Evolutionary conservation across 2,888 invertebrate species (phyloP), one percentile per base, ranked within the genome.

Genomic region (Toxonevra muliebris): DNA sequence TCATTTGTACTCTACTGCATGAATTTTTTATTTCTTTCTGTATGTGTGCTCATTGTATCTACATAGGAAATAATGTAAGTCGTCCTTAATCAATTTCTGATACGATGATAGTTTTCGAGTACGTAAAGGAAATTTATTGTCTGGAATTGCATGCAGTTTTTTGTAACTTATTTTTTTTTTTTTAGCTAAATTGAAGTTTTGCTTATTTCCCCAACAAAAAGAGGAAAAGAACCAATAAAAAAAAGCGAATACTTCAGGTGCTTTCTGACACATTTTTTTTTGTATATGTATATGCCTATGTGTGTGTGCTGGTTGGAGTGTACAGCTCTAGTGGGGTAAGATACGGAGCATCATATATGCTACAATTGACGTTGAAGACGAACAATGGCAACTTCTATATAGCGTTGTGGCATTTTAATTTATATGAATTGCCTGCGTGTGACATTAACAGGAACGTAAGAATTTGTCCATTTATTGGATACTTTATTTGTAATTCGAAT

Each of bases 391-490:
- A 7, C 20, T 45, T 43, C 45, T 59, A 58, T 43, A 58, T 20
- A 12, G n/a, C 17, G 2, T 30, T 17, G 10, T n/a, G 52, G 65
- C n/a, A 58, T 67, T 69, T 65, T 73, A 81, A 81, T 81, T 82
- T 82, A 80, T 82, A 78, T 76, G 77, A 77, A 78, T 77, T 77
- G 79, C 70, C 76, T 80, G 80, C 74, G 76, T 74, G 72, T 79
- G 82, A 81, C 80, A 79, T 73, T 78, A 78, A 73, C 74, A 76
- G 75, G 50, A 48, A 48, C 15, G 50, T 15, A 48, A 48, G 50
- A 48, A 48, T 48, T 48, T 48, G 50, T 48, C 50, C n/a, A 48
- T 48, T 48, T 48, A 48, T 48, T 48, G 17, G 17, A 10, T 19
- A 19, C 54, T 54, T 54, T 54, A 54, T 54, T 54, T 54, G 54